Evolutionary conservation across 1,140 invertebrate species (phyloP), one percentile per base, ranked within the genome.

Genomic region (Heterodera schachtii): DNA sequence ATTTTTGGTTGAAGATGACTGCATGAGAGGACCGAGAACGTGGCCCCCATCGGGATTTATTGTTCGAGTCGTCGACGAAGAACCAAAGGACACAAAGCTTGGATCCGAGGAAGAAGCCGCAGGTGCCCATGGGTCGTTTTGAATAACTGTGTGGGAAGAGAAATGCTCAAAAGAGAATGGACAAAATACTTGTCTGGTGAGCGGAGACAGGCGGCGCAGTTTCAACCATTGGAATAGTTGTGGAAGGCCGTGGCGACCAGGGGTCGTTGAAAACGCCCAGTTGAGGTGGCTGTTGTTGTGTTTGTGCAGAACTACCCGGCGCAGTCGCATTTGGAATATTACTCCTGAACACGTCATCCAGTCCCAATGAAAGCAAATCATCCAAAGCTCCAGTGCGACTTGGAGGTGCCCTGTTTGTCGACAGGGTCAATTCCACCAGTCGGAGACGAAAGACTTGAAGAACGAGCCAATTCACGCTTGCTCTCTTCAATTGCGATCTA

Each of bases 321-420:
- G 80, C 80, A 52, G 46, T 66, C 47, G 76, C 52, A 47, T 64
- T 64, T 31, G 80, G n/a, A n/a, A 52, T 70, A 77, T 82, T 78
- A 2, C 52, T 75, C 8, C 31, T 81, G 46, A 64, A 73, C 6
- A 73, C 47, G 41, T 84, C 86, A 69, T 88, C 87, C 16, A 89
- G 74, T 70, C 86, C 85, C 31, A 89, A 75, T 6, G 89, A 89
- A 8, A 89, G 82, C 13, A 89, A 78, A 82, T 89, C 89, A 76
- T 89, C 87, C 7, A 89, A 57, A 44, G 87, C 88, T n/a, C 84
- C 86, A n/a, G 69, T 89, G 86, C 3, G 82, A 79, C 47, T 78
- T 74, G 3, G 78, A n/a, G 21, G 86, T 84, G 69, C 86, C 69
- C 13, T 60, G 67, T 43, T 60, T 77, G 31, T 75, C 75, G 21